Evolutionary conservation across 2,888 invertebrate genomes (phyloP).

Genomic region (Galerucella calmariensis): DNA sequence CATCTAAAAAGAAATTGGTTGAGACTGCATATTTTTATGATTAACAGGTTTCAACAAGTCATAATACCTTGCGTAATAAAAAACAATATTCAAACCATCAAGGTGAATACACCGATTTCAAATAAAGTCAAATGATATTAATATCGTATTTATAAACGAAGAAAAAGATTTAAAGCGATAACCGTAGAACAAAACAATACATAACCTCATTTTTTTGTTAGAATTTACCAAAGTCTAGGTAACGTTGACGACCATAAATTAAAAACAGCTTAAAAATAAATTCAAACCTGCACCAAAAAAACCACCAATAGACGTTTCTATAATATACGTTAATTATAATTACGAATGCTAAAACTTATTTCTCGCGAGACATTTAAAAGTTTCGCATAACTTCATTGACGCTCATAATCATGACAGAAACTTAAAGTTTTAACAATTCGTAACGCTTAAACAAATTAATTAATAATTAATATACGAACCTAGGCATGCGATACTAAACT

Average conservation of each 20-base stretch:
- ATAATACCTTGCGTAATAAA: neutral
- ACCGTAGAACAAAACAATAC: constrained; percentile 1
- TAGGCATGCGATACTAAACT: constrained; percentile 47
- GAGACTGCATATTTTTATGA: neutral
- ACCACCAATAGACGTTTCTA: neutral
- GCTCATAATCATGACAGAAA: constrained; percentile 21
- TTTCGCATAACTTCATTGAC: constrained; percentile 6
- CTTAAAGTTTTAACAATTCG: neutral
- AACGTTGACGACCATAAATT: neutral
- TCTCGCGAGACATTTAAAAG: constrained; percentile 13
- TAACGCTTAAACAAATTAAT: neutral
- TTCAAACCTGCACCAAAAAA: neutral
- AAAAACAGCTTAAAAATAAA: neutral
- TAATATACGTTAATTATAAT: neutral
- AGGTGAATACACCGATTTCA: neutral
- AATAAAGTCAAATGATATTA: neutral
- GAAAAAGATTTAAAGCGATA: neutral
- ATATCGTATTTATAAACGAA: neutral
- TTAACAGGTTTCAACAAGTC: neutral
- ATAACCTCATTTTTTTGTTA: constrained; percentile 12
- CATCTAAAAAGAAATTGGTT: too few species aligned
- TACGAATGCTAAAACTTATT: neutral
- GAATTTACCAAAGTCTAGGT: neutral
- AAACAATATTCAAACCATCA: neutral
- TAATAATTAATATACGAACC: constrained; percentile 37